These are phyloP conservation scores for Margarornis squamiger DNA, from an alignment of 2,797 vertebrate species.

Conservation along the genomic window DNA sequence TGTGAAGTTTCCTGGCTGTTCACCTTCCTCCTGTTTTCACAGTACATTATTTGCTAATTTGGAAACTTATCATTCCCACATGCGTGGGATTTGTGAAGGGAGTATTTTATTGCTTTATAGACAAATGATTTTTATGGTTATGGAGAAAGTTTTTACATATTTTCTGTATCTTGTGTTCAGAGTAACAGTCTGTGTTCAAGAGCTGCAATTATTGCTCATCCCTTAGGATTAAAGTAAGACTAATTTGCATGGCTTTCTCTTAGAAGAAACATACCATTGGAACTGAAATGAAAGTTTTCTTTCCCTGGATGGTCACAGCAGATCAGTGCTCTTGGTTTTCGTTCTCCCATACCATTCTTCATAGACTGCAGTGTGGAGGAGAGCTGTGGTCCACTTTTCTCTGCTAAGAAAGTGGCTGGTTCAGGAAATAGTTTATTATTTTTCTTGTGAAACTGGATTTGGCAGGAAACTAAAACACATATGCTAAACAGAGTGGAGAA, in stretches of 20 bases:
- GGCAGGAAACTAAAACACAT: neutral
- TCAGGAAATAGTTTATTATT: neutral
- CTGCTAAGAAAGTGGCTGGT: neutral
- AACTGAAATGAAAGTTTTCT: neutral
- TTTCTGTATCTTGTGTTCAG: neutral
- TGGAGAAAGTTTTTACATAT: neutral
- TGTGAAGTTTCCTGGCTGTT: neutral
- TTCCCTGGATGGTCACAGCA: neutral
- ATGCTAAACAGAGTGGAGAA: neutral
- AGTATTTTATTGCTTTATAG: neutral
- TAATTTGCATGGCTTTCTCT: neutral
- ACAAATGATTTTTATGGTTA: neutral
- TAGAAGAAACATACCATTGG: neutral
- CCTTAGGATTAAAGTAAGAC: neutral
- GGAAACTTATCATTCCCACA: neutral
- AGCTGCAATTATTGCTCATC: neutral
- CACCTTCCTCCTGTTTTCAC: neutral
- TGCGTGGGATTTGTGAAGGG: neutral
- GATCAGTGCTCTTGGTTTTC: neutral
- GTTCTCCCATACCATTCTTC: neutral
- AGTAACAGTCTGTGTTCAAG: neutral
- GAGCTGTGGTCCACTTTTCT: neutral
- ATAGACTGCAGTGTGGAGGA: neutral
- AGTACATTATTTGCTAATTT: neutral
- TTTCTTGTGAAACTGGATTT: neutral